Conservation (phyloP, 2,888 invertebrate genomes). For the Mantis religiosa region DNA sequence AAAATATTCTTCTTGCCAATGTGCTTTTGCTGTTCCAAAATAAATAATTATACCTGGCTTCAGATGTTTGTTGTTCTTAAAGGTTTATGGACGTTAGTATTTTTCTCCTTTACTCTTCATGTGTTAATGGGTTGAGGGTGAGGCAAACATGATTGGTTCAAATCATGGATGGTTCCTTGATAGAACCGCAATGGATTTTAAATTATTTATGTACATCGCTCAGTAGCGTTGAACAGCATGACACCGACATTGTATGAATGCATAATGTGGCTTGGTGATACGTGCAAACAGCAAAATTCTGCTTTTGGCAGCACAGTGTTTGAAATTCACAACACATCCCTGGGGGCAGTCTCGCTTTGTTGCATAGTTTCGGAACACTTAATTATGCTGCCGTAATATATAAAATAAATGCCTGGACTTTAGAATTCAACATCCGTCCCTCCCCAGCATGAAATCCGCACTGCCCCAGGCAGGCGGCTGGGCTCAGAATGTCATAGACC, state of each 20-base stretch:
- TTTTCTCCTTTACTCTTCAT: no score
- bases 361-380: neutral
- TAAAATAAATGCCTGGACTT: neutral
- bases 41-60: no score
- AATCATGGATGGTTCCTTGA: no score
- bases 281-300: neutral
- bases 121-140: no score
- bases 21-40: no score
- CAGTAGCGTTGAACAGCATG: neutral
- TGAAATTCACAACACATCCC: neutral
- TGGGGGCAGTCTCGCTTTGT: neutral
- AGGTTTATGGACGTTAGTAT: no score
- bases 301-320: neutral
- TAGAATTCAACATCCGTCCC: neutral
- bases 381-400: neutral
- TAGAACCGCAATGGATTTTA: no score
- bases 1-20: no score
- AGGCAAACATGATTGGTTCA: no score
- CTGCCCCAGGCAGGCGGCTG: neutral
- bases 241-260: neutral
- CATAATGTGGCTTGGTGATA: neutral
- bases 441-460: neutral
- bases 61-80: no score
- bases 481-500: neutral
- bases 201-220: neutral